Base-by-base conservation (phyloP, 2,888 invertebrate species). In the Epirrhoe tristata region DNA sequence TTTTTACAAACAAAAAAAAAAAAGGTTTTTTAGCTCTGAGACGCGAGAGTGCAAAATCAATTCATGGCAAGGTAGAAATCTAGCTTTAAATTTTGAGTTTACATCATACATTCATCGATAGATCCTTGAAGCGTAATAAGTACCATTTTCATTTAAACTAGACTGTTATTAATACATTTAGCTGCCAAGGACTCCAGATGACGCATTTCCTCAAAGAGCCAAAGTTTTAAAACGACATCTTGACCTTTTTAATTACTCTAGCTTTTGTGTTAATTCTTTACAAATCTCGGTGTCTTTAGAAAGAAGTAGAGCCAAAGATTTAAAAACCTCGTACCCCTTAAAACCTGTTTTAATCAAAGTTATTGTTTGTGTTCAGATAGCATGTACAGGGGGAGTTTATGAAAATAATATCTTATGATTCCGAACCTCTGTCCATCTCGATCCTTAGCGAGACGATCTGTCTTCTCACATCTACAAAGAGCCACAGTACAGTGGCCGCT, bases 391-490 rank as follows among this genome's bases (percentile, higher is more conserved):
- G 39, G 39, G 39, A 12, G 39, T 12, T 43, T 43, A 12, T 36
- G 36, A 62, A 59, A 24, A 17, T 39, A 48, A 62, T 2, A 51
- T 43, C 39, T 43, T 12, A 50, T 7, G 32, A 34, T 36, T 50
- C 24, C 69, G 57, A 89, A 96, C 96, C 96, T 95, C 95, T 94
- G 77, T 96, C 95, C 88, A 96, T 94, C 82, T 96, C 95, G 69
- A 93, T 94, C 73, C 95, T 91, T 31, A 96, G 93, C 48, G 94
- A 94, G 50, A 94, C 94, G 67, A 95, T 95, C 83, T 96, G 96
- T 76, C 95, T 93, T 77, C 95, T 93, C 60, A 96, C 95, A 79
- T 96, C 96, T 63, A 95, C 95, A 85, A 96, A 95, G 60, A 96
- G 93, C 95, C 96, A 96, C 69, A 96, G 91, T 67, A 96, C 94